These are phyloP conservation scores for Atrichornis clamosus DNA, from an alignment of 2,113 vertebrate species.

Conservation along the genomic window DNA sequence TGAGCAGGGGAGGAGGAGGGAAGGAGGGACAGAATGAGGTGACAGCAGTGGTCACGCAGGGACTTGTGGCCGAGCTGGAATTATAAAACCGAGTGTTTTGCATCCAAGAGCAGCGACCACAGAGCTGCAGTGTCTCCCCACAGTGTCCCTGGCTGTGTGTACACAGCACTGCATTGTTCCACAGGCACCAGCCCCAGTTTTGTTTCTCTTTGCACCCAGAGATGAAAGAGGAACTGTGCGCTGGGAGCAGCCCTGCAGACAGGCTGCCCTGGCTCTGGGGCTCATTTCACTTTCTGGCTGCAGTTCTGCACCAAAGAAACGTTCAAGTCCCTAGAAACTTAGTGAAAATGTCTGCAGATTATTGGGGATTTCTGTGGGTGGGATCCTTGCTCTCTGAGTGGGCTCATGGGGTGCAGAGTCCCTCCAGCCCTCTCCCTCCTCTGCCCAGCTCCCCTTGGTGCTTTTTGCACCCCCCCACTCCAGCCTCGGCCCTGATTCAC, in stretches of 20 bases:
- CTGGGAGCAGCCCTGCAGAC: not conserved
- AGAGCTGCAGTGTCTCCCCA: not conserved
- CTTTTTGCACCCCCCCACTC: not conserved
- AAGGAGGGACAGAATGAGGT: not conserved
- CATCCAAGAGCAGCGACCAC: not conserved
- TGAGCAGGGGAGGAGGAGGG: not conserved
- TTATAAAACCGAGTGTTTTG: not conserved
- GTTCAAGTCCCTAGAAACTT: accelerated
- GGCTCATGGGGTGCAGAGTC: not conserved
- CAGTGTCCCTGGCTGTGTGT: not conserved
- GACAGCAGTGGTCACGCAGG: not conserved
- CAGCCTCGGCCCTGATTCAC: not conserved
- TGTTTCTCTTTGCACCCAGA: not conserved
- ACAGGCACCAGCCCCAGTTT: not conserved
- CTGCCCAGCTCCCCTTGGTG: not conserved
- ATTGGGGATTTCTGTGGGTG: not conserved
- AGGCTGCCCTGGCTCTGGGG: not conserved
- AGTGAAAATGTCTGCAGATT: not conserved
- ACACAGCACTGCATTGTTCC: not conserved
- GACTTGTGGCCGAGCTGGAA: not conserved
- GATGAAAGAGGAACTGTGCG: not conserved
- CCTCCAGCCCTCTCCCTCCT: not conserved
- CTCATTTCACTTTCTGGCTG: not conserved
- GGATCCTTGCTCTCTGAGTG: not conserved
- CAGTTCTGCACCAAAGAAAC: not conserved